Evolutionary conservation across 2,797 vertebrate species (phyloP), one percentile per base, ranked within the genome.

Genomic region (Moxostoma hubbsi): DNA sequence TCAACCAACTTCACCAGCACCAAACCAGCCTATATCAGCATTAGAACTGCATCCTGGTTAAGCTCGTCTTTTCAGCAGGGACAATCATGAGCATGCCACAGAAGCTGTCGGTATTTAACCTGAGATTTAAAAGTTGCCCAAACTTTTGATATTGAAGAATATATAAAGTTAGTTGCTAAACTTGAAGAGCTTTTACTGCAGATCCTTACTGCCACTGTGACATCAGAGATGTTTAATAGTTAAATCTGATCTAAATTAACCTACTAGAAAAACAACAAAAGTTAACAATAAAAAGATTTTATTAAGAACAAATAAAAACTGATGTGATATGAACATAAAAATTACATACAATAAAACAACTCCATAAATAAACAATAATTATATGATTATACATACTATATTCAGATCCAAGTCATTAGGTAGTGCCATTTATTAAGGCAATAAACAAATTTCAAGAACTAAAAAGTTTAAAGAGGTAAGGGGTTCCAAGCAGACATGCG

Each of bases 401-500:
- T 24, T 51, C 46, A 78, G 45, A 49, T 73, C 62, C 51, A 46
- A 43, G 12, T 9, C 8, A 0, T 51, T 43, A 5, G 18, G 18
- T 59, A 73, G n/a, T 79, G 9, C 51, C 9, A 66, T 59, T 63
- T n/a, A 71, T 64, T 64, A 64, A 64, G 15, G 36, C 24, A 50
- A 51, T 65, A 36, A 79, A 64, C 45, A 54, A 51, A 5, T 0
- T 18, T 36, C 36, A 75, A 54, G n/a, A 46, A 54, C 50, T 70
- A 18, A 36, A 69, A 61, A 0, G 4, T 45, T 86, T 74, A 89
- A 77, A 86, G 77, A 6, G 81, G 83, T n/a, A 86, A 50, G 0
- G 86, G 80, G 24, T 85, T 85, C 79, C 84, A 85, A 5, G 83
- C 64, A 62, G 74, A 69, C 75, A 89, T 84, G 50, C 76, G 85